These are phyloP conservation scores for Tetragonula carbonaria DNA, from an alignment of 2,888 invertebrate species.

Conservation along the genomic window DNA sequence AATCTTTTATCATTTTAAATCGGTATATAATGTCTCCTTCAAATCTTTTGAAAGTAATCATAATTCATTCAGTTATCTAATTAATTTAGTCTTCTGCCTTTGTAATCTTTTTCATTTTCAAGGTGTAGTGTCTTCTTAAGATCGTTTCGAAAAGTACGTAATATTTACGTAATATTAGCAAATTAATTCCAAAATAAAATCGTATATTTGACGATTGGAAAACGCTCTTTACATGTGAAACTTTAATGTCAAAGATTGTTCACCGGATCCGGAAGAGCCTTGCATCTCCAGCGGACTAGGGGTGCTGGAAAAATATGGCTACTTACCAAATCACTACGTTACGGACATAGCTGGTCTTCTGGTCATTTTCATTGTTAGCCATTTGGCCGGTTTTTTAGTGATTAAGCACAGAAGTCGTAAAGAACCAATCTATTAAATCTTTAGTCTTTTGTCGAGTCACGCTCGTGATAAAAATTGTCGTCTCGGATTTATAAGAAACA, in stretches of 20 bases:
- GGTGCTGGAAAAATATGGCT: constrained; percentile 87
- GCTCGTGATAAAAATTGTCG: too few species aligned
- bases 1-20: not conserved
- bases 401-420: constrained; percentile 85
- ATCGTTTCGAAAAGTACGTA: too few species aligned
- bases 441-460: too few species aligned
- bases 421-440: constrained; percentile 85
- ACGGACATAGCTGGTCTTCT: constrained; percentile 85
- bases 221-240: not conserved
- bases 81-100: too few species aligned
- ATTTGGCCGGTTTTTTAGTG: constrained; percentile 85
- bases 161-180: too few species aligned
- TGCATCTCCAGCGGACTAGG: constrained; percentile 88
- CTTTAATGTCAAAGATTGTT: constrained; percentile 84
- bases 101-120: too few species aligned
- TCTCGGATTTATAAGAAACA: too few species aligned
- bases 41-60: not conserved
- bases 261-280: constrained; percentile 86
- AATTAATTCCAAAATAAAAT: not conserved
- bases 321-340: constrained; percentile 84
- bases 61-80: too few species aligned
- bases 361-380: constrained; percentile 84
- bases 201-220: not conserved
- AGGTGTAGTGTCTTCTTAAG: too few species aligned
- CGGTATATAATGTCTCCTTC: not conserved